These are phyloP conservation scores for Cryptocephalus moraei DNA, from an alignment of 2,888 invertebrate genomes.

Conservation along the genomic window DNA sequence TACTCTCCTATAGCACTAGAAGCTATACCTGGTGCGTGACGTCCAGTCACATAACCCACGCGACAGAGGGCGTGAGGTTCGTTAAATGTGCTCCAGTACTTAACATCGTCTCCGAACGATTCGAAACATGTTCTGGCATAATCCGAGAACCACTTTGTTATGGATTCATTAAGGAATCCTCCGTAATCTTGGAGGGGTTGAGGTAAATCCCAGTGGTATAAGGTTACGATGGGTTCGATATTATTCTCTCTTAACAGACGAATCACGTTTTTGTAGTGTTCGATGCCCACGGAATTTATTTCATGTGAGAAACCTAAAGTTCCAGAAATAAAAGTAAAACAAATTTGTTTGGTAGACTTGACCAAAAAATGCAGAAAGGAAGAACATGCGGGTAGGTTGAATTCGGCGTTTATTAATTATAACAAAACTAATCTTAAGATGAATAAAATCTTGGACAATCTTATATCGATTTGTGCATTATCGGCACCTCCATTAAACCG, in stretches of 20 bases:
- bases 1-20: slow-evolving; percentile 48
- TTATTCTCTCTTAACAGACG: slow-evolving; percentile 37
- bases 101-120: slow-evolving; percentile 24
- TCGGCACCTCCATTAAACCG: too few species aligned
- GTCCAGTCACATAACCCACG: slow-evolving; percentile 23
- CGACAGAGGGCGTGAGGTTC: slow-evolving; percentile 35
- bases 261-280: slow-evolving; percentile 15
- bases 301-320: slow-evolving; percentile 35
- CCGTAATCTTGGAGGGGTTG: slow-evolving; percentile 36
- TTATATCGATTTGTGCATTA: too few species aligned
- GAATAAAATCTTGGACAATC: too few species aligned
- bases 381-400: too few species aligned
- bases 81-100: slow-evolving; percentile 44
- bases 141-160: slow-evolving; percentile 44
- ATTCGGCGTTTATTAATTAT: too few species aligned
- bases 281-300: slow-evolving; percentile 41
- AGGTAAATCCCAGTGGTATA: slow-evolving; percentile 48
- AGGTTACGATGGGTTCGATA: slow-evolving; percentile 45
- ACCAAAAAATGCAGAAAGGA: too few species aligned
- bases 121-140: slow-evolving; percentile 40
- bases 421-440: too few species aligned
- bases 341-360: too few species aligned
- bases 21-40: slow-evolving; percentile 28
- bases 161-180: slow-evolving; percentile 42
- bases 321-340: too few species aligned